Percentiles rank a stretch among this genome's conserved stretches.
These are phyloP conservation scores for Myotis daubentonii DNA, from an alignment of 2,797 vertebrate genomes.

Conservation along the genomic window DNA sequence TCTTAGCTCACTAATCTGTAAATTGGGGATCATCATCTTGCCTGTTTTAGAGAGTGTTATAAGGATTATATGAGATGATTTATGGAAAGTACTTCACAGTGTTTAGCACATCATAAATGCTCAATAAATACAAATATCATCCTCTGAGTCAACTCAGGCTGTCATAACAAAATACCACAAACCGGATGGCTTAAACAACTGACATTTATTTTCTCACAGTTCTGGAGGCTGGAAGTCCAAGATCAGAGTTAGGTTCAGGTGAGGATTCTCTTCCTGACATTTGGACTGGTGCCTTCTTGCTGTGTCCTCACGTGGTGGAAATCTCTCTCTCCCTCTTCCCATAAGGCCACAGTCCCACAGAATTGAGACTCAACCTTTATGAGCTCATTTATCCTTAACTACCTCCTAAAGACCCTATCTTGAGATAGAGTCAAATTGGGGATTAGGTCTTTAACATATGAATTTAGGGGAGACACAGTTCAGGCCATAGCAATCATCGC, in stretches of 20 bases:
- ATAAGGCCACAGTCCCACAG: not conserved
- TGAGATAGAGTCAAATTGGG: not conserved
- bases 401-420: not conserved
- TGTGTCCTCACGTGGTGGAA: not conserved
- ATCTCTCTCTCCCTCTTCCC: not conserved
- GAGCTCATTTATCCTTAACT: not conserved
- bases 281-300: not conserved
- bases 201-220: not conserved
- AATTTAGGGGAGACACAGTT: not conserved
- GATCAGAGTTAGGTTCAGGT: not conserved
- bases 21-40: not conserved
- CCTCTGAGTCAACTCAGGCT: not conserved
- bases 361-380: not conserved
- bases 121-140: not conserved
- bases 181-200: not conserved
- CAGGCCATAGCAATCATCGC: not conserved
- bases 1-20: slow-evolving; percentile 30
- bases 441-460: not conserved
- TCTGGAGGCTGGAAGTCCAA: not conserved
- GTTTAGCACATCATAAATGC: not conserved
- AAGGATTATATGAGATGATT: not conserved
- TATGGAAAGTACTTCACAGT: not conserved
- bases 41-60: not conserved
- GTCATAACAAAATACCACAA: not conserved
- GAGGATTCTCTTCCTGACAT: not conserved